These are phyloP conservation scores for Gadus macrocephalus DNA, from an alignment of 2,113 vertebrate genomes.

Conservation along the genomic window DNA sequence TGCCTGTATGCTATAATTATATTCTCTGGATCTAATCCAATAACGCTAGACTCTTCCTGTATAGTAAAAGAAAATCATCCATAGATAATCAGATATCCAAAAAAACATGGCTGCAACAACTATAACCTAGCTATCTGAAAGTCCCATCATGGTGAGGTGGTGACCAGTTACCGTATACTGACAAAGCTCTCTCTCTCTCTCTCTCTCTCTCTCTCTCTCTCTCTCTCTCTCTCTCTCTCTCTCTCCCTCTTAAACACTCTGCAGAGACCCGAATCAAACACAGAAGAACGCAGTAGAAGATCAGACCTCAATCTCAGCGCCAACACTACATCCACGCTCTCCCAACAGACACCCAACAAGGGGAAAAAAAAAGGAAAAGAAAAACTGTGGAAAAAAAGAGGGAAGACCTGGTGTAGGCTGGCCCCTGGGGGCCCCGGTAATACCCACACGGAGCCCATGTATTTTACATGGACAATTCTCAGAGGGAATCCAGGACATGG, in stretches of 20 bases:
- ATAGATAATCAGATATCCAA: too few species aligned
- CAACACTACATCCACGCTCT: neutral
- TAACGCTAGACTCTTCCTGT: too few species aligned
- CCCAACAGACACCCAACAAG: constrained; percentile 25
- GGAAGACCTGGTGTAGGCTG: constrained; percentile 41
- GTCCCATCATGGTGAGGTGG: too few species aligned
- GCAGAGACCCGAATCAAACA: neutral
- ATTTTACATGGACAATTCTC: constrained; percentile 96
- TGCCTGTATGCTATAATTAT: too few species aligned
- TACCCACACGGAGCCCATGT: constrained; percentile 91
- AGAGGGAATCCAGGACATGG: constrained; percentile 88
- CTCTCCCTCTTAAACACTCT: neutral
- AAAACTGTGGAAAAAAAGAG: neutral
- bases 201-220: too few species aligned
- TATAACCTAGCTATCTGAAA: too few species aligned
- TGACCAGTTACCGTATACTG: too few species aligned
- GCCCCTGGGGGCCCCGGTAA: constrained; percentile 89
- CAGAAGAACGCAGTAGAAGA: neutral
- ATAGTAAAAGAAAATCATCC: too few species aligned
- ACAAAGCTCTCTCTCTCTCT: too few species aligned
- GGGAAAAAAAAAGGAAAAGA: constrained; percentile 4
- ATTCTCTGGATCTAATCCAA: too few species aligned
- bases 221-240: neutral
- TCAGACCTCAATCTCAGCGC: too few species aligned
- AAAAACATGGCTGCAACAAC: too few species aligned